Percentiles rank a stretch among this genome's conserved stretches.
Evolutionary conservation across 2,888 invertebrate genomes (phyloP).

Genomic region (Linyphia triangularis): DNA sequence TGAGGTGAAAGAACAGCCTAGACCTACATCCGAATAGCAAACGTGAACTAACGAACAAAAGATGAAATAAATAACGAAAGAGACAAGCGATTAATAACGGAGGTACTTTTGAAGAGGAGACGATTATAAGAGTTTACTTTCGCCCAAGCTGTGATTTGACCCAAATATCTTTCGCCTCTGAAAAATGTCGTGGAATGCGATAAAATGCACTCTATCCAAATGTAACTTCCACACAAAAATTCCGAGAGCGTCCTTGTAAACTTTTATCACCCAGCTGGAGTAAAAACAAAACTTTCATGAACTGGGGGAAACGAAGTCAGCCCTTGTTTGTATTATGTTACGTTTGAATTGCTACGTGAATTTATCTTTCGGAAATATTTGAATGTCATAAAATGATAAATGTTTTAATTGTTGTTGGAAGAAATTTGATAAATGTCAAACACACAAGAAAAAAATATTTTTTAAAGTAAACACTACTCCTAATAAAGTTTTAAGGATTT

Average conservation of each 20-base stretch:
- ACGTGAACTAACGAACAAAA: background rate
- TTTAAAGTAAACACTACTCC: no score
- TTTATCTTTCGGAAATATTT: no score
- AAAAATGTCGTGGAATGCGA: slow-evolving; percentile 9
- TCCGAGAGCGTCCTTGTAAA: background rate
- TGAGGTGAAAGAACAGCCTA: slow-evolving; percentile 70
- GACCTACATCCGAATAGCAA: slow-evolving; percentile 54
- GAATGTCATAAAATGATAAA: no score
- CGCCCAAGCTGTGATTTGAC: slow-evolving; percentile 19
- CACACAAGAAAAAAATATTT: no score
- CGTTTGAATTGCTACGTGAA: no score
- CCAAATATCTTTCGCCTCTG: background rate
- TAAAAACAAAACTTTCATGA: no score
- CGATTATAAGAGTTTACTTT: slow-evolving; percentile 27
- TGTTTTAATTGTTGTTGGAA: no score
- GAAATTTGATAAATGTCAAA: no score
- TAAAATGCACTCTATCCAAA: background rate
- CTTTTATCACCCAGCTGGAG: background rate
- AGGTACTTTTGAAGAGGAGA: background rate
- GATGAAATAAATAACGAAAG: background rate
- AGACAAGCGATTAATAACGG: background rate
- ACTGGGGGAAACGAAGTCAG: no score
- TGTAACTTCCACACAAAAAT: background rate
- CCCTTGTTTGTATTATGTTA: no score
- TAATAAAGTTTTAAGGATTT: no score